Evolutionary conservation across 2,888 invertebrate genomes (phyloP).

Genomic region (Nudaria mundana): DNA sequence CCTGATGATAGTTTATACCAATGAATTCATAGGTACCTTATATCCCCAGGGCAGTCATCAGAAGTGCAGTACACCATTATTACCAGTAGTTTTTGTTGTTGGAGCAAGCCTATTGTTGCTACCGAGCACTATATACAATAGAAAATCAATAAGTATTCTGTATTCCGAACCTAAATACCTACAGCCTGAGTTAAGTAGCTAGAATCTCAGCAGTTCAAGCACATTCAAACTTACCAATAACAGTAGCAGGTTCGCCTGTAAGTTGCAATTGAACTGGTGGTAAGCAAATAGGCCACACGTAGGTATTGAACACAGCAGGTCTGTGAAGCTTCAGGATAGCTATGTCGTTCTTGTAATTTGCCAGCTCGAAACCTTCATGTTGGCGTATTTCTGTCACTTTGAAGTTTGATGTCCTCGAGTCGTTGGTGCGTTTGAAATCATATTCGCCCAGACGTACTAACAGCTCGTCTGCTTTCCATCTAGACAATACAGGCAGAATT

Average conservation of each 20-base stretch:
- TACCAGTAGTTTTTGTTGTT: too few relatives aligned
- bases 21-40: too few relatives aligned
- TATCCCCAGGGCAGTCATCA: too few relatives aligned
- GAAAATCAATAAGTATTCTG: too few relatives aligned
- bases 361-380: conserved; percentile 85
- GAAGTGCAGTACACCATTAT: too few relatives aligned
- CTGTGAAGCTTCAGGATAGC: conserved; percentile 86
- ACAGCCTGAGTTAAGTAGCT: too few relatives aligned
- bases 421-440: conserved; percentile 84
- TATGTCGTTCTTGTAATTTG: conserved; percentile 88
- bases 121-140: too few relatives aligned
- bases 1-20: too few relatives aligned
- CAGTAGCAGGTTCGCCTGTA: conserved; percentile 83
- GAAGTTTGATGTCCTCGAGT: conserved; percentile 87
- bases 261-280: conserved; percentile 84
- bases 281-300: conserved; percentile 92
- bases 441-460: conserved; percentile 91
- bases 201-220: too few relatives aligned
- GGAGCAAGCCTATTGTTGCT: too few relatives aligned
- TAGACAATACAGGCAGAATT: too few relatives aligned
- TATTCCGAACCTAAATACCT: too few relatives aligned
- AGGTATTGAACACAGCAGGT: conserved; percentile 86
- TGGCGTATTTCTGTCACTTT: conserved; percentile 83
- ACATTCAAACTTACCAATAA: conserved; percentile 85
- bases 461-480: conserved; percentile 82